These are phyloP conservation scores for Pheosia tremula DNA, from an alignment of 2,888 invertebrate genomes.

Conservation along the genomic window DNA sequence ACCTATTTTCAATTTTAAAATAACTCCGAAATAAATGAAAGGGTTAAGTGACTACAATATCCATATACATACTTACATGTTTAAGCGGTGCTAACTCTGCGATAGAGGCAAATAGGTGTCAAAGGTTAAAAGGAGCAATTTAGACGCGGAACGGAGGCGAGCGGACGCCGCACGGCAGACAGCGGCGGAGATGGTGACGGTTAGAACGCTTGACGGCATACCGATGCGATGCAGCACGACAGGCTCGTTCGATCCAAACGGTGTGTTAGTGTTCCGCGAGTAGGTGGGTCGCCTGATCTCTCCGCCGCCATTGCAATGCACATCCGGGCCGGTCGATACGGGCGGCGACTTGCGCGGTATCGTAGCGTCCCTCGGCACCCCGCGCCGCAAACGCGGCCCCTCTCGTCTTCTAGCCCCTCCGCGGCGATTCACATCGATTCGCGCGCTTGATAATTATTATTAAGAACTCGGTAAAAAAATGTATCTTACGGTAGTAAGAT, in stretches of 20 bases:
- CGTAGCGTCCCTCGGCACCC: slow-evolving; percentile 61
- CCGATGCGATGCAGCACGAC: slow-evolving; percentile 21
- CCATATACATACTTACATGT: no score
- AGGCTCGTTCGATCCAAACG: slow-evolving; percentile 42
- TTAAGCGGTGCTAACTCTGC: no score
- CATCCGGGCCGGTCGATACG: slow-evolving; percentile 83
- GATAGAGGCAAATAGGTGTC: no score
- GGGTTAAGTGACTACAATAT: no score
- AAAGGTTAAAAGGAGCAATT: no score
- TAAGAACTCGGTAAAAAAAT: slow-evolving; percentile 47
- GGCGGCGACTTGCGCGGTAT: slow-evolving; percentile 77
- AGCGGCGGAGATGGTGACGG: slow-evolving; percentile 7
- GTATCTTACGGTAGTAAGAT: slow-evolving; percentile 39
- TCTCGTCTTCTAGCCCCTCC: slow-evolving; percentile 58
- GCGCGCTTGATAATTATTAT: slow-evolving; percentile 72
- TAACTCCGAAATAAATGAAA: no score
- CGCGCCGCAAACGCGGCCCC: slow-evolving; percentile 52
- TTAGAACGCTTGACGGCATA: slow-evolving; percentile 8
- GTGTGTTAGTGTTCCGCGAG: slow-evolving; percentile 56
- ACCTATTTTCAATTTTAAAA: no score
- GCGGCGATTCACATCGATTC: slow-evolving; percentile 74
- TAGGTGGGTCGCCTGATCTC: slow-evolving; percentile 71
- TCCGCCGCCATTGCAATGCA: slow-evolving; percentile 74
- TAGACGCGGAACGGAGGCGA: slow-evolving; percentile 8
- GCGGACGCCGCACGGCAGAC: neutral